Conservation (phyloP, 1,140 invertebrate genomes). For the Leptinotarsa texana region DNA sequence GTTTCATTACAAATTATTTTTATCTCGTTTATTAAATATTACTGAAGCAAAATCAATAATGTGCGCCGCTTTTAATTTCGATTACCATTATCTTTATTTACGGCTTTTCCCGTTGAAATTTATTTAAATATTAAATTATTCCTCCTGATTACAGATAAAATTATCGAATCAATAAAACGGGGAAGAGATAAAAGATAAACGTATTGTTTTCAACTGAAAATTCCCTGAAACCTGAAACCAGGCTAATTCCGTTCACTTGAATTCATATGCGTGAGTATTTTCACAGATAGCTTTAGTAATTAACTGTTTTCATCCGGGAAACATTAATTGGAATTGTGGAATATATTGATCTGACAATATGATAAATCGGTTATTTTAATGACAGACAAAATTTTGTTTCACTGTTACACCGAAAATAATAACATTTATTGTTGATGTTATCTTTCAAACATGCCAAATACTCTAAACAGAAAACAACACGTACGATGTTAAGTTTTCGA, state of each 20-base stretch:
- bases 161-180: constrained; percentile 40
- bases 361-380: too few species aligned
- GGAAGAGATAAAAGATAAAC: constrained; percentile 38
- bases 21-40: constrained; percentile 50
- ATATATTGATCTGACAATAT: too few species aligned
- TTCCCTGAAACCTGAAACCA: constrained; percentile 5
- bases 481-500: too few species aligned
- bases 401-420: too few species aligned
- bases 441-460: too few species aligned
- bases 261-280: constrained; percentile 15
- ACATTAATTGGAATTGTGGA: constrained; percentile 1
- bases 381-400: too few species aligned
- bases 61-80: constrained; percentile 37
- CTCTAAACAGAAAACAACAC: too few species aligned
- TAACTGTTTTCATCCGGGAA: background rate
- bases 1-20: constrained; percentile 46
- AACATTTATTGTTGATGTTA: too few species aligned
- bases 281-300: constrained; percentile 11
- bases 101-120: constrained; percentile 37
- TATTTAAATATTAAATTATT: constrained; percentile 44
- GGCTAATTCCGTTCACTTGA: background rate
- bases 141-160: constrained; percentile 41
- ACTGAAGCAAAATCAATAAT: constrained; percentile 48
- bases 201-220: constrained; percentile 27
- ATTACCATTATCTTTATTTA: constrained; percentile 45